These are phyloP conservation scores for Tonatia bakeri DNA, from an alignment of 2,113 vertebrate species.

Conservation along the genomic window DNA sequence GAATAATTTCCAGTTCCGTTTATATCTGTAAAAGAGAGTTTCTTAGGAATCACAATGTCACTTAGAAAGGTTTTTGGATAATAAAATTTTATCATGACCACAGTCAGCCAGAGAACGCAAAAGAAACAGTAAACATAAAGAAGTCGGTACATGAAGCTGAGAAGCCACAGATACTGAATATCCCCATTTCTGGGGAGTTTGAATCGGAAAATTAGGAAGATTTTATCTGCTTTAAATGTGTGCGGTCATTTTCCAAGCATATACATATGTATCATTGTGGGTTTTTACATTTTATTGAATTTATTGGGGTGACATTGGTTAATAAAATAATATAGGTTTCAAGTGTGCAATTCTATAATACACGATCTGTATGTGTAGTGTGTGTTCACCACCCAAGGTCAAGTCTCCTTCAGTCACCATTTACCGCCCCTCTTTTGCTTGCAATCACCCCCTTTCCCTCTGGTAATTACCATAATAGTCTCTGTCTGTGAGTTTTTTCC, in stretches of 20 bases:
- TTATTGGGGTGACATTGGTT: background rate
- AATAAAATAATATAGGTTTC: background rate
- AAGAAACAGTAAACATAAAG: background rate
- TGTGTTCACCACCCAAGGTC: background rate
- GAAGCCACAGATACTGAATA: background rate
- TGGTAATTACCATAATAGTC: background rate
- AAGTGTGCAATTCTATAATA: background rate
- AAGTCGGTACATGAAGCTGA: background rate
- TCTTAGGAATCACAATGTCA: background rate
- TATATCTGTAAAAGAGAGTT: background rate
- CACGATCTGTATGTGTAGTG: background rate
- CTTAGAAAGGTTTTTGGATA: constrained; percentile 11
- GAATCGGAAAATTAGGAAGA: background rate
- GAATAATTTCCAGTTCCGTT: background rate
- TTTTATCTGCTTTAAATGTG: background rate
- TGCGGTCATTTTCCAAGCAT: background rate
- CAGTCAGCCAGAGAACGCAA: background rate
- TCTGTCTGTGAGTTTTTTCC: background rate
- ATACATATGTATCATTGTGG: background rate
- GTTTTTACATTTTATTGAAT: background rate
- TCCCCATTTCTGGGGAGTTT: background rate
- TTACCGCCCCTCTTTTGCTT: background rate
- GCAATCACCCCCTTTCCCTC: background rate
- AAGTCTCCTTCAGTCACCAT: too few species aligned
- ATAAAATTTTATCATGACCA: background rate